Conservation (phyloP, 2,888 invertebrate species). For the Platerodrilus igneus region DNA sequence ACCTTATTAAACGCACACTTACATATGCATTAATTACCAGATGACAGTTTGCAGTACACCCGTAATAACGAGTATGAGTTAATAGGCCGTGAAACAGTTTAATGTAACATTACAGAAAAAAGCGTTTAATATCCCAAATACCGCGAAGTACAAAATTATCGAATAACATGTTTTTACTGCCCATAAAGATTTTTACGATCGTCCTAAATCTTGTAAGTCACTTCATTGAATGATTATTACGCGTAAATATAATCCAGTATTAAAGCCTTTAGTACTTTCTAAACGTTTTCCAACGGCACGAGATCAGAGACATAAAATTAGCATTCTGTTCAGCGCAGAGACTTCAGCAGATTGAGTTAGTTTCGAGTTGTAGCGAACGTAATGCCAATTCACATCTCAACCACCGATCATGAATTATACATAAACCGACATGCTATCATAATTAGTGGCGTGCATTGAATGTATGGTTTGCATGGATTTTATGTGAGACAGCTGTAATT, state of each 20-base stretch:
- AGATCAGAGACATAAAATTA: conserved; percentile 42
- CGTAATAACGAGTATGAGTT: no score
- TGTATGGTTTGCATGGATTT: no score
- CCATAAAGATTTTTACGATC: no score
- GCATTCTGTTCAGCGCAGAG: conserved; percentile 41
- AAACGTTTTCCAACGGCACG: no score
- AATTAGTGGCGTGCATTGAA: no score
- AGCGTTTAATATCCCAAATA: conserved; percentile 15
- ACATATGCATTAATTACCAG: conserved; percentile 10
- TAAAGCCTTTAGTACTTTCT: no score
- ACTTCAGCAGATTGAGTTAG: conserved; percentile 43
- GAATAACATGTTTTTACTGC: no score
- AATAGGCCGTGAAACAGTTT: conserved; percentile 35
- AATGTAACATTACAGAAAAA: conserved; percentile 15
- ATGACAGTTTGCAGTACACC: conserved; percentile 24
- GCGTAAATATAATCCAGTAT: no score
- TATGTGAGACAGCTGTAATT: no score
- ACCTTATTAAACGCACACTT: conserved; percentile 16
- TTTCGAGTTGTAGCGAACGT: conserved; percentile 18
- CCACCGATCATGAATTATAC: conserved; percentile 35
- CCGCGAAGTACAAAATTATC: not conserved
- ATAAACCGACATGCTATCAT: no score
- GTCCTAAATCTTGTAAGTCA: no score
- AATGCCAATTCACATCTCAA: conserved; percentile 29
- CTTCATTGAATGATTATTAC: not conserved